phyloP scores from a whole-genome alignment of 2,888 invertebrate species.

The Octodonta nipae region DNA sequence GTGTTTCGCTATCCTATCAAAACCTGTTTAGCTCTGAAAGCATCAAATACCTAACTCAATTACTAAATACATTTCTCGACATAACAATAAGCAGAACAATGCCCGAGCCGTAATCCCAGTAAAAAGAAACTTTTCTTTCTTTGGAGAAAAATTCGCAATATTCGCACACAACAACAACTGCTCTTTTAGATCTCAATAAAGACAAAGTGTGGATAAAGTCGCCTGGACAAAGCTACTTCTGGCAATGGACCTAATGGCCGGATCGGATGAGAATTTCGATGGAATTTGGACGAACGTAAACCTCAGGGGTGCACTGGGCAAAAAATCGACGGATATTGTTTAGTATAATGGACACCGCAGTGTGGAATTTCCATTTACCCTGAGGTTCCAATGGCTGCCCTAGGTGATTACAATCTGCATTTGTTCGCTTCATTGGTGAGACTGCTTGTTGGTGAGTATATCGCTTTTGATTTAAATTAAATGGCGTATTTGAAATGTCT shows the following conservation, averaged over 20 bases:
- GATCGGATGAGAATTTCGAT: conserved; percentile 5
- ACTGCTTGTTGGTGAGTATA: conserved; percentile 48
- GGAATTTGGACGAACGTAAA: conserved; percentile 5
- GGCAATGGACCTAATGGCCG: conserved; percentile 6
- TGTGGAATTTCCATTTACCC: conserved; percentile 16
- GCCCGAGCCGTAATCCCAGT: neutral
- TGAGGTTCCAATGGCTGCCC: conserved; percentile 41
- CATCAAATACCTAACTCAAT: too few species aligned
- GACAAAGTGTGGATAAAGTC: conserved; percentile 5
- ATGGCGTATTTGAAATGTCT: too few species aligned
- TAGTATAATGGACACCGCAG: conserved; percentile 12
- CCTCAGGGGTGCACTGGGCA: conserved; percentile 9
- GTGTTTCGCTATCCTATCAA: too few species aligned
- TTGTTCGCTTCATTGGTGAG: conserved; percentile 48
- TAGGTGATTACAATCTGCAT: conserved; percentile 39
- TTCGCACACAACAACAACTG: conserved; percentile 3
- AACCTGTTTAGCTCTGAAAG: too few species aligned
- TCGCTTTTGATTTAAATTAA: too few species aligned
- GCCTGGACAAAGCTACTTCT: conserved; percentile 6
- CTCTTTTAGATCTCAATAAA: conserved; percentile 1
- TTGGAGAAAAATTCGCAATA: neutral
- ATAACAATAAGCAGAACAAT: conserved; percentile 1
- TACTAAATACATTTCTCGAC: neutral
- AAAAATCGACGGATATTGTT: conserved; percentile 8
- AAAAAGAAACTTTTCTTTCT: neutral